phyloP scores from a whole-genome alignment of 2,113 vertebrate species.

The Conger conger region DNA sequence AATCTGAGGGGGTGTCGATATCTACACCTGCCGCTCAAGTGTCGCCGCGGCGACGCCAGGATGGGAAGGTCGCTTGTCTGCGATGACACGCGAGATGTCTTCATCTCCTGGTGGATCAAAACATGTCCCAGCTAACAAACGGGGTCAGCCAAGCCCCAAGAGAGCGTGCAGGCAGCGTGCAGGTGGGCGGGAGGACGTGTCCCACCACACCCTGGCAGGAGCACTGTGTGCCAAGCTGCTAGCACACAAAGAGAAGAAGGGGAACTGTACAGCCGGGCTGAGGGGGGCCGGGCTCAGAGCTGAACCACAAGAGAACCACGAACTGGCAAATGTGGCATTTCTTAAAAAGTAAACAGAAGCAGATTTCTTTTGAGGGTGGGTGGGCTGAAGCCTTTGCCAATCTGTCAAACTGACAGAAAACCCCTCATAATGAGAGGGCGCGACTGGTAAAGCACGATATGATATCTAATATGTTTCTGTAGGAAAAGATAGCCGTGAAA shows the following conservation, averaged over 20 bases:
- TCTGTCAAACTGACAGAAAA: constrained; percentile 3
- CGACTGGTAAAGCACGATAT: background rate
- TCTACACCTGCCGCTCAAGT: constrained; percentile 7
- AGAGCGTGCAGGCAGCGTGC: background rate
- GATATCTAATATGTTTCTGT: background rate
- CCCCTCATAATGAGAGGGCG: background rate
- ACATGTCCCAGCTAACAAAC: background rate
- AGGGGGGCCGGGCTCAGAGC: background rate
- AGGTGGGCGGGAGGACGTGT: background rate
- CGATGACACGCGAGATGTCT: constrained; percentile 7
- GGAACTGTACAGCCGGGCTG: background rate
- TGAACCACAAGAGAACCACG: constrained; percentile 13
- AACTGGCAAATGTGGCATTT: constrained; percentile 9
- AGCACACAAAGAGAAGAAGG: background rate
- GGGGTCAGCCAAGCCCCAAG: constrained; percentile 1
- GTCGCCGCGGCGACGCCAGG: background rate
- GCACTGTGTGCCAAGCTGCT: background rate
- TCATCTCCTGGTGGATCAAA: background rate
- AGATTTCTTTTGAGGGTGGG: background rate
- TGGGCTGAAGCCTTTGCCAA: background rate
- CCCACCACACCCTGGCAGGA: background rate
- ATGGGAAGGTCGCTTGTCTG: background rate
- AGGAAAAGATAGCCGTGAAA: background rate
- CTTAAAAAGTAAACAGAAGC: constrained; percentile 4
- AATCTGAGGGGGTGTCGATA: background rate